These are phyloP conservation scores for Grapholita molesta DNA, from an alignment of 1,140 invertebrate genomes.

Conservation along the genomic window DNA sequence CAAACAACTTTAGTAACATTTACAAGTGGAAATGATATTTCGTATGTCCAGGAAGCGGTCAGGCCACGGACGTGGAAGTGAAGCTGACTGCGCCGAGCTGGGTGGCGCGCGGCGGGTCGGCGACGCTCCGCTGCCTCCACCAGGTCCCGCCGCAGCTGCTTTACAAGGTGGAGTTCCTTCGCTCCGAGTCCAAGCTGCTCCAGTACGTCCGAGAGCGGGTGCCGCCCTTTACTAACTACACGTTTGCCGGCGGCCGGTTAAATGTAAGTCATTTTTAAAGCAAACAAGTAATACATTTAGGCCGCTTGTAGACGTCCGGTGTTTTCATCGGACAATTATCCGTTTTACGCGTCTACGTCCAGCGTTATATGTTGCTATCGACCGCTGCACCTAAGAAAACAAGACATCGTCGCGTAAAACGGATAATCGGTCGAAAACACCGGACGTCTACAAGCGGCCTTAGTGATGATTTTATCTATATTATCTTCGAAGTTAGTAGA, in stretches of 20 bases:
- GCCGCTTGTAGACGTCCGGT: too few relatives aligned
- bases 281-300: too few relatives aligned
- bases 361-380: too few relatives aligned
- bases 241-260: constrained; percentile 79
- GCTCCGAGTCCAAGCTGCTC: constrained; percentile 78
- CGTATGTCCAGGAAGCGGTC: constrained; percentile 42
- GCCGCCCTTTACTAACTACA: constrained; percentile 81
- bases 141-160: constrained; percentile 76
- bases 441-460: too few relatives aligned
- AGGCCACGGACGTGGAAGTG: constrained; percentile 67
- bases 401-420: too few relatives aligned
- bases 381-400: too few relatives aligned
- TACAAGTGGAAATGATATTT: neutral
- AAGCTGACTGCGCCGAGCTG: constrained; percentile 63
- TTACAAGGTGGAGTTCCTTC: constrained; percentile 77
- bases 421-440: too few relatives aligned
- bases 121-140: constrained; percentile 66
- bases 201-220: constrained; percentile 84
- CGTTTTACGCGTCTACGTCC: too few relatives aligned
- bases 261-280: constrained; percentile 67
- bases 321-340: too few relatives aligned
- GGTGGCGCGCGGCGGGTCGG: constrained; percentile 66
- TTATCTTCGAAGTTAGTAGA: too few relatives aligned
- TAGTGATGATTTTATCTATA: too few relatives aligned
- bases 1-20: too few relatives aligned